Conservation (phyloP, 2,113 vertebrate species). For the Gnathonemus echidnorhynchus region DNA sequence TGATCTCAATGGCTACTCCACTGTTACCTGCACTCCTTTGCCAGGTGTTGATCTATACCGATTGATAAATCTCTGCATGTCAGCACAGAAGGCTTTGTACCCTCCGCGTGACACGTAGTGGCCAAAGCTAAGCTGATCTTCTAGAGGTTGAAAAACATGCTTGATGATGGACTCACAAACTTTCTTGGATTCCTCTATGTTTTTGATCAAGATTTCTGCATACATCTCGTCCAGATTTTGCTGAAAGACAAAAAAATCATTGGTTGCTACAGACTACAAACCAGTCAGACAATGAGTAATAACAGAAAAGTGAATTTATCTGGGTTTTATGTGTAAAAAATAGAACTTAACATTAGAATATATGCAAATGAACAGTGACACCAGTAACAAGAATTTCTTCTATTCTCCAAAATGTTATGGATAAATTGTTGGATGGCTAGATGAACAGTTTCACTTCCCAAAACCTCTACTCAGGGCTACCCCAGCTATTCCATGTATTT, state of each 20-base stretch:
- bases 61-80: not conserved
- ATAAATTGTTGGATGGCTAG: not conserved
- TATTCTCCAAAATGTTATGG: not conserved
- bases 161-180: conserved; percentile 12
- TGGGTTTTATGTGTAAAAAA: not conserved
- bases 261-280: not conserved
- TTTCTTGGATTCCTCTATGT: conserved; percentile 19
- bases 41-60: conserved; percentile 20
- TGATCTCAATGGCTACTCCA: not conserved
- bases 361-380: not conserved
- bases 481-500: not conserved
- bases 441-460: not conserved
- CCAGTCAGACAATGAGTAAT: not conserved
- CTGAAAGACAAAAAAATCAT: not conserved
- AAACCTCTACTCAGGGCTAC: not conserved
- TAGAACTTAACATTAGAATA: not conserved
- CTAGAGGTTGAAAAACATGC: conserved; percentile 26
- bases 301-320: not conserved
- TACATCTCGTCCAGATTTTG: conserved; percentile 20
- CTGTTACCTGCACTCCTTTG: conserved; percentile 29
- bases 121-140: conserved; percentile 19
- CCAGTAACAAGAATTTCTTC: not conserved
- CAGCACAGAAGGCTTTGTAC: conserved; percentile 14
- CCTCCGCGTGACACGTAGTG: conserved; percentile 31
- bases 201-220: conserved; percentile 24